Evolutionary conservation across 2,888 invertebrate species (phyloP), one percentile per base, ranked within the genome.

Genomic region (Petrolisthes manimaculis): DNA sequence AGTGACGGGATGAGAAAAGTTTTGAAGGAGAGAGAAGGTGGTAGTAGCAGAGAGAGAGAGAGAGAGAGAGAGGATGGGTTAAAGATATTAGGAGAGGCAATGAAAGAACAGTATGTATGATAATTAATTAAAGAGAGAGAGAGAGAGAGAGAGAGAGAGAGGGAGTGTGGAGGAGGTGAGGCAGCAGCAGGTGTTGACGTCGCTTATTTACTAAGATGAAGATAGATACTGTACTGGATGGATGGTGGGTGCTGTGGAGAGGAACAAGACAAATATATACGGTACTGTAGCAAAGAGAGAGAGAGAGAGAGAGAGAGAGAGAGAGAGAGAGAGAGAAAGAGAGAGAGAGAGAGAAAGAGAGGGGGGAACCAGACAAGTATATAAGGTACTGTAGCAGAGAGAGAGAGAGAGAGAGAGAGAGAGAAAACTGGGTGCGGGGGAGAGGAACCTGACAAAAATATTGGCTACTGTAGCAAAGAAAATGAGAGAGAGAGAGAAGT

Each of bases 281-380:
- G 61, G 61, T 61, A 61, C 9, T 61, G 61, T 12, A 61, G 18
- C 12, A 61, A 18, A 61, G 61, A 51, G 37, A 51, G 77, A 77
- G 51, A 51, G 51, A 51, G 37, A 51, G 77, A 51, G 14, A 51
- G 51, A 51, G 51, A 51, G 37, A 77, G 51, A 78, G 78, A 53
- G 54, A 78, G 54, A 78, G 54, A 78, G 12, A 78, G 54, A 78
- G 61, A 61, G 61, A 61, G 61, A 61, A 3, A 61, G 61, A 61
- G 78, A 78, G 53, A 78, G 78, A 77, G 77, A 77, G 77, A 77
- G 77, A 77, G 78, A 78, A 53, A 78, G 78, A 78, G 78, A 53
- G 53, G 53, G 78, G 53, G 61, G 9, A 61, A 61, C 61, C 1
- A n/a, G 37, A 37, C 37, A 37, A 37, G 2, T 37, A 61, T 61